Percentiles rank a stretch among this genome's conserved stretches.
Evolutionary conservation across 2,888 invertebrate genomes (phyloP).

Genomic region (Fabriciana adippe): DNA sequence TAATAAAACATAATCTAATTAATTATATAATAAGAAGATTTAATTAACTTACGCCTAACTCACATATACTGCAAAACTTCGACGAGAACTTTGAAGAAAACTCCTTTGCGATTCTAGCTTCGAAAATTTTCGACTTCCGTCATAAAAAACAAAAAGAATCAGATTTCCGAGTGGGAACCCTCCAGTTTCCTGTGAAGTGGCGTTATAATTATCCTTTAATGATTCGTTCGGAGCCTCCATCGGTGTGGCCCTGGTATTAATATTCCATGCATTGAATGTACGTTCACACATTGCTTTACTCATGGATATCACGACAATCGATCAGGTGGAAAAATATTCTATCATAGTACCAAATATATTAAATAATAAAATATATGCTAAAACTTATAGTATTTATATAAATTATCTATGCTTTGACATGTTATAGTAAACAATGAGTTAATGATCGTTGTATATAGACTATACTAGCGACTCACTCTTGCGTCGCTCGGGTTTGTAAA

Average conservation of each 20-base stretch:
- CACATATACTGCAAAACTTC: conserved; percentile 29
- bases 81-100: conserved; percentile 31
- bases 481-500: too few relatives aligned
- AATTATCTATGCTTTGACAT: too few relatives aligned
- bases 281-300: conserved; percentile 31
- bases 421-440: too few relatives aligned
- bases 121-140: conserved; percentile 60
- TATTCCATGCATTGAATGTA: conserved; percentile 65
- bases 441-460: too few relatives aligned
- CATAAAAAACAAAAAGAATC: conserved; percentile 66
- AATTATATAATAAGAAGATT: conserved; percentile 5
- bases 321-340: neutral
- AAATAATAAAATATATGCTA: too few relatives aligned
- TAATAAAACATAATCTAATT: neutral
- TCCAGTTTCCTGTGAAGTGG: conserved; percentile 71
- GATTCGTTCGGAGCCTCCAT: conserved; percentile 73
- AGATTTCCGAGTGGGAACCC: conserved; percentile 72
- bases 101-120: conserved; percentile 47
- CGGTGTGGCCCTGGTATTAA: conserved; percentile 67
- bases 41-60: conserved; percentile 9
- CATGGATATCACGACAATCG: neutral
- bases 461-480: too few relatives aligned
- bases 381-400: too few relatives aligned
- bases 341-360: too few relatives aligned
- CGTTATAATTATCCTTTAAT: conserved; percentile 78